Conservation (phyloP, 2,888 invertebrate species). For the Heteromurus nitidus region DNA sequence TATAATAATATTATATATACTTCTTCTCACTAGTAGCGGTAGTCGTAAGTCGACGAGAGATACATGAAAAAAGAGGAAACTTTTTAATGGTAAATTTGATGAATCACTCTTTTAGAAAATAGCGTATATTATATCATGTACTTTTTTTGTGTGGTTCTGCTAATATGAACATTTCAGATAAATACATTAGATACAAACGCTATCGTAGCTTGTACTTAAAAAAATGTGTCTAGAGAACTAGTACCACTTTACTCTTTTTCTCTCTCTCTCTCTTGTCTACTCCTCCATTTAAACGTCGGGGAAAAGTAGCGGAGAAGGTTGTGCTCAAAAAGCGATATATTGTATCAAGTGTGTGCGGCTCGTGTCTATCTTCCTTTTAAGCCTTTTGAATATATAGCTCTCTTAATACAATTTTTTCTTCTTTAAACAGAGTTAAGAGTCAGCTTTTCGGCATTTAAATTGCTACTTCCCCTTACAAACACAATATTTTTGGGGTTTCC, state of each 20-base stretch:
- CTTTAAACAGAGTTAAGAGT: too few species aligned
- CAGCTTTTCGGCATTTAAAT: background rate
- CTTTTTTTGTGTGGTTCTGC: constrained; percentile 61
- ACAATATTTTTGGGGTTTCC: constrained; percentile 45
- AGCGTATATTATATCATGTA: constrained; percentile 63
- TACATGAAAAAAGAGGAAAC: constrained; percentile 51
- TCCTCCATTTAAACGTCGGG: background rate
- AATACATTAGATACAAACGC: constrained; percentile 48
- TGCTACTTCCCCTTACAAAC: constrained; percentile 1
- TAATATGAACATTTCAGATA: constrained; percentile 65
- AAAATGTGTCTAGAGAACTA: constrained; percentile 37
- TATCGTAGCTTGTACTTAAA: constrained; percentile 33
- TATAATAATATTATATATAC: constrained; percentile 25
- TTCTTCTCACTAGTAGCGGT: constrained; percentile 11
- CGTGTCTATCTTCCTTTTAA: too few species aligned
- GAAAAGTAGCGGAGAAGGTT: too few species aligned
- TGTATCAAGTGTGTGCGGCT: too few species aligned
- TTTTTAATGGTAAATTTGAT: constrained; percentile 63
- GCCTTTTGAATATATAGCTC: too few species aligned
- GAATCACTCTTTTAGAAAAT: constrained; percentile 66
- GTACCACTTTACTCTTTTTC: constrained; percentile 25
- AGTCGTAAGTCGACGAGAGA: constrained; percentile 29
- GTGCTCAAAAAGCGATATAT: too few species aligned
- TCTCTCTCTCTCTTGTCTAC: background rate
- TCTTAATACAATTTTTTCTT: too few species aligned